A percentile compares a stretch with the other conserved stretches of the same genome.
Evolutionary conservation across 2,888 invertebrate genomes (phyloP).

Genomic region (Sclerodermus sp.): DNA sequence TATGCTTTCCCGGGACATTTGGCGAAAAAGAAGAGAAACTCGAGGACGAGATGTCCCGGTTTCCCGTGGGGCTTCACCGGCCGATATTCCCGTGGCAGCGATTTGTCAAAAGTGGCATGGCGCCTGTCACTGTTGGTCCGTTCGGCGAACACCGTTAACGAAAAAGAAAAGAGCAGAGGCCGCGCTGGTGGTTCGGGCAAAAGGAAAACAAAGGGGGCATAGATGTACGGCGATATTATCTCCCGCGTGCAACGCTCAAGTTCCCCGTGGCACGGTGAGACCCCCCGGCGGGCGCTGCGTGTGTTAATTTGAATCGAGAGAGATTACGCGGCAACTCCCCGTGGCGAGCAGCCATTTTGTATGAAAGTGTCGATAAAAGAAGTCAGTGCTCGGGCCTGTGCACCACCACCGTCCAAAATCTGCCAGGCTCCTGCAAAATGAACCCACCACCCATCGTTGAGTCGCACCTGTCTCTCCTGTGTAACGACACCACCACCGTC

Average conservation of each 20-base stretch:
- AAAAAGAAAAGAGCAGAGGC: slow-evolving; percentile 14
- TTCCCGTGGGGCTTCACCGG: slow-evolving; percentile 8
- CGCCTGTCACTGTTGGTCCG: slow-evolving; percentile 39
- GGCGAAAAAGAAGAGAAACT: too few species aligned
- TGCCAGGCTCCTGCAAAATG: background rate
- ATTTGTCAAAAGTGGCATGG: slow-evolving; percentile 39
- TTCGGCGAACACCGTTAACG: slow-evolving; percentile 31
- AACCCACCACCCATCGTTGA: too few species aligned
- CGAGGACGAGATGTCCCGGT: background rate
- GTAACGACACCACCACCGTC: too few species aligned
- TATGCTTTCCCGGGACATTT: too few species aligned
- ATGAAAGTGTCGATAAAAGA: slow-evolving; percentile 58
- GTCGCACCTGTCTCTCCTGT: too few species aligned
- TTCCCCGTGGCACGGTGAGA: slow-evolving; percentile 39
- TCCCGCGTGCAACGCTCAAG: slow-evolving; percentile 42
- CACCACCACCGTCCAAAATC: background rate
- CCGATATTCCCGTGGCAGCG: slow-evolving; percentile 29
- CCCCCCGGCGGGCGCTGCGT: slow-evolving; percentile 53
- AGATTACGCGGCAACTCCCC: slow-evolving; percentile 62
- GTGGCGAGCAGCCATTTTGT: slow-evolving; percentile 57
- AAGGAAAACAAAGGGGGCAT: slow-evolving; percentile 28
- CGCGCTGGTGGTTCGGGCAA: slow-evolving; percentile 17
- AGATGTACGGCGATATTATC: slow-evolving; percentile 51
- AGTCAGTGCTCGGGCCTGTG: slow-evolving; percentile 34
- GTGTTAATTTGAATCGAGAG: slow-evolving; percentile 66